A percentile compares a stretch with the other conserved stretches of the same genome.
Conservation (phyloP, 2,113 vertebrate genomes). For the Microtus richardsoni region DNA sequence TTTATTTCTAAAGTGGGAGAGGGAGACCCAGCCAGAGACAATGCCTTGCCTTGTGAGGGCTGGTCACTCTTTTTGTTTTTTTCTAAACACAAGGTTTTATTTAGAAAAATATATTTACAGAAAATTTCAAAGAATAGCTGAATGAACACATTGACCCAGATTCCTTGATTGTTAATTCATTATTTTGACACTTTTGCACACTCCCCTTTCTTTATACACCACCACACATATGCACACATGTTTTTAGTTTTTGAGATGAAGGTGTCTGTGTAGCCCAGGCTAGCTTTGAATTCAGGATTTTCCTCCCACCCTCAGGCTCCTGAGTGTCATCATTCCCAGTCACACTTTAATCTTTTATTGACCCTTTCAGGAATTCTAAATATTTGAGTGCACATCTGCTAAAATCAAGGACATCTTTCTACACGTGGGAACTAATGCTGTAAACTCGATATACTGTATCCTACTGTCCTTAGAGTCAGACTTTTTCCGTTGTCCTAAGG, state of each 20-base stretch:
- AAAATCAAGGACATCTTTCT: slow-evolving; percentile 36
- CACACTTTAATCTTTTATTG: neutral
- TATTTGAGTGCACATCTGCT: neutral
- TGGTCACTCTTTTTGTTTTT: slow-evolving; percentile 5
- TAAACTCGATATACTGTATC: neutral
- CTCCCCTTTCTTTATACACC: neutral
- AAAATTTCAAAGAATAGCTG: neutral
- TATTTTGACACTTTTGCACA: slow-evolving; percentile 1
- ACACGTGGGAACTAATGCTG: neutral
- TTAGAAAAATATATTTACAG: slow-evolving; percentile 23
- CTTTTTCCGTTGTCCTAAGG: neutral
- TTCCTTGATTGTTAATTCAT: neutral
- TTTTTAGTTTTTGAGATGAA: neutral
- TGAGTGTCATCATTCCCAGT: neutral
- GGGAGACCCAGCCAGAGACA: neutral
- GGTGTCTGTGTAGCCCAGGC: neutral
- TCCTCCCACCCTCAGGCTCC: no score
- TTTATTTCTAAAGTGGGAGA: neutral
- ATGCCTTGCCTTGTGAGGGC: neutral
- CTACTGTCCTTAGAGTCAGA: neutral
- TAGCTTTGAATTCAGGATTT: neutral
- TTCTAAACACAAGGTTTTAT: slow-evolving; percentile 55
- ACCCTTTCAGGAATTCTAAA: slow-evolving; percentile 28
- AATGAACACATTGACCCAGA: neutral
- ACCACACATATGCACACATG: neutral